Evolutionary conservation across 2,888 invertebrate genomes (phyloP), one percentile per base, ranked within the genome.

Genomic region (Mythimna loreyi): DNA sequence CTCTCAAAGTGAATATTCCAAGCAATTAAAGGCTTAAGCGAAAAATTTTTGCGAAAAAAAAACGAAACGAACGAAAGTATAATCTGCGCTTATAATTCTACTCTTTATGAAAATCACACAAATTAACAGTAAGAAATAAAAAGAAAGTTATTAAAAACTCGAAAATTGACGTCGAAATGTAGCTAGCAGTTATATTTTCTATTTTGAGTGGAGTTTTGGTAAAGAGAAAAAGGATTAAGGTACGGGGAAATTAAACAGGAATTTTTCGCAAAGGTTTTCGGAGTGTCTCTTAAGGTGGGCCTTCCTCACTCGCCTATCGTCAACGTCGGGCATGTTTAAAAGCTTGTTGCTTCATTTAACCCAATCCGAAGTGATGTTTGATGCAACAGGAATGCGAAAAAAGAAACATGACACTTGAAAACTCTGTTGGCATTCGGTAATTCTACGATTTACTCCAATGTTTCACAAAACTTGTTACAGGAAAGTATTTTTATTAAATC

Each of bases 21-120:
- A 84, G 85, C 88, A 91, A 92, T 92, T 91, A 91, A 90, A 89
- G 87, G 85, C 75, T 87, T 82, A 85, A 88, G 81, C 78, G 78
- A 81, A 78, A 78, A 80, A 65, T 33, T 33, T 68, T 71, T 25
- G 47, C 49, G 45, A 28, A 60, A 67, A 66, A 59, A 65, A 80
- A 77, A 63, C 33, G 30, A 60, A 68, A 69, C 21, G 50, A 59
- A n/a, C n/a, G n/a, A 70, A 80, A 75, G 59, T 61, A 63, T 71
- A 71, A 78, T 71, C 58, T 45, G 19, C 47, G 60, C 43, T 69
- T 72, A 52, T 49, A 68, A 75, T 67, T 69, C 53, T 30, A 21
- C 59, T 74, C 78, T 55, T 21, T 49, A 9, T 61, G 47, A 40
- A 45, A 72, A 75, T 56, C 66, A 75, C 55, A 52, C 49, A 60